A percentile compares a stretch with the other conserved stretches of the same genome.
Evolutionary conservation across 2,797 vertebrate species (phyloP).

Genomic region (Dromococcyx pavoninus): DNA sequence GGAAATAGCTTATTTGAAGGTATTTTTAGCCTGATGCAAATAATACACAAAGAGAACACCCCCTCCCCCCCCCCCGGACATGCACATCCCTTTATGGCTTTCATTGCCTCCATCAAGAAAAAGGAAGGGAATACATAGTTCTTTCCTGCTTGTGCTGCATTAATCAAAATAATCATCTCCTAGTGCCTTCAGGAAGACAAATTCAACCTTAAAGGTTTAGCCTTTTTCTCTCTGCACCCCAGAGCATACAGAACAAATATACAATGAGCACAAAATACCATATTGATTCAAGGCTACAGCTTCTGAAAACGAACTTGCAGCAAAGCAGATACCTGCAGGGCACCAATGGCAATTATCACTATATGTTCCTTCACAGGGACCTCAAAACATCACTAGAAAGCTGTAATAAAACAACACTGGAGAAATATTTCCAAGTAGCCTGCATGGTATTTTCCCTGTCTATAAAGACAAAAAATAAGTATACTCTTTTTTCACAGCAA

Average conservation of each 20-base stretch:
- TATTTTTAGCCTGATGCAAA: neutral
- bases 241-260: neutral
- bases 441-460: fast-evolving
- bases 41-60: neutral
- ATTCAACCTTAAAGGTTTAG: neutral
- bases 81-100: neutral
- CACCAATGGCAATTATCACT: neutral
- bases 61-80: neutral
- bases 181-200: neutral
- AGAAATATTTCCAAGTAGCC: neutral
- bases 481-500: neutral
- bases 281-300: neutral
- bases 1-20: neutral
- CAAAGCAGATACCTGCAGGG: neutral
- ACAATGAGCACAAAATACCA: neutral
- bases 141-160: neutral
- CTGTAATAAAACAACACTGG: neutral
- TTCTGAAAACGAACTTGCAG: neutral
- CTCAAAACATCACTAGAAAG: neutral
- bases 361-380: neutral
- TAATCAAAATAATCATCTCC: neutral
- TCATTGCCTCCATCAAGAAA: neutral
- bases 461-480: neutral
- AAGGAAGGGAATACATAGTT: neutral
- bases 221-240: neutral